phyloP scores from a whole-genome alignment of 2,113 vertebrate genomes.

The Parotia lawesii region DNA sequence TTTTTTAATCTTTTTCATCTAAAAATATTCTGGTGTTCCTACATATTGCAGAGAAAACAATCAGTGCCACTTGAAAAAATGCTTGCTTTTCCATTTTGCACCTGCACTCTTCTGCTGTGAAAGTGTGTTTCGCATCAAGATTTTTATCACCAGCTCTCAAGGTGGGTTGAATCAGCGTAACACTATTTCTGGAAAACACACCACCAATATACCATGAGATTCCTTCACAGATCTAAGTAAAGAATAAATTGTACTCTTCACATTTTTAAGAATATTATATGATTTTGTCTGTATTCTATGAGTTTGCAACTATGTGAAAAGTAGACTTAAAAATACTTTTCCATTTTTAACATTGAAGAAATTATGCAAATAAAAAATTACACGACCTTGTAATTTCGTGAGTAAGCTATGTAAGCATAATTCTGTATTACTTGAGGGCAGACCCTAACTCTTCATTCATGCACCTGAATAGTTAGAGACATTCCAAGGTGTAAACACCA shows the following conservation, averaged over 20 bases:
- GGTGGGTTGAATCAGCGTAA: not conserved
- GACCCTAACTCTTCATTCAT: not conserved
- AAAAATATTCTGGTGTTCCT: constrained; percentile 50
- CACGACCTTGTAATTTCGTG: not conserved
- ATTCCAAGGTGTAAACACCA: not conserved
- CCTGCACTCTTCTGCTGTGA: constrained; percentile 22
- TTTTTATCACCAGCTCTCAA: not conserved
- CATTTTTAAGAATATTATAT: not conserved
- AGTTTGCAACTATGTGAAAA: not conserved
- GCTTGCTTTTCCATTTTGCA: constrained; percentile 39
- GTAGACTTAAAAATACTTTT: not conserved
- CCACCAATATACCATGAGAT: not conserved
- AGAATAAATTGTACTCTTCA: not conserved
- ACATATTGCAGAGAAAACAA: constrained; percentile 28
- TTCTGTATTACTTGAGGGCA: not conserved
- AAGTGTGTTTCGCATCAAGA: not conserved
- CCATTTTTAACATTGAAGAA: not conserved
- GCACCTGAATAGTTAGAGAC: not conserved
- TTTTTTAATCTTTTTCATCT: constrained; percentile 56
- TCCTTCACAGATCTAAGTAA: not conserved
- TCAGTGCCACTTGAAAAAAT: constrained; percentile 18
- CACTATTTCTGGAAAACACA: not conserved
- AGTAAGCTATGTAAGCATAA: not conserved
- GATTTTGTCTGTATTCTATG: not conserved
- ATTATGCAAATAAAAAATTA: not conserved